Percentiles rank a stretch among this genome's conserved stretches.
Evolutionary conservation across 2,113 vertebrate species (phyloP).

Genomic region (Bubo scandiacus): DNA sequence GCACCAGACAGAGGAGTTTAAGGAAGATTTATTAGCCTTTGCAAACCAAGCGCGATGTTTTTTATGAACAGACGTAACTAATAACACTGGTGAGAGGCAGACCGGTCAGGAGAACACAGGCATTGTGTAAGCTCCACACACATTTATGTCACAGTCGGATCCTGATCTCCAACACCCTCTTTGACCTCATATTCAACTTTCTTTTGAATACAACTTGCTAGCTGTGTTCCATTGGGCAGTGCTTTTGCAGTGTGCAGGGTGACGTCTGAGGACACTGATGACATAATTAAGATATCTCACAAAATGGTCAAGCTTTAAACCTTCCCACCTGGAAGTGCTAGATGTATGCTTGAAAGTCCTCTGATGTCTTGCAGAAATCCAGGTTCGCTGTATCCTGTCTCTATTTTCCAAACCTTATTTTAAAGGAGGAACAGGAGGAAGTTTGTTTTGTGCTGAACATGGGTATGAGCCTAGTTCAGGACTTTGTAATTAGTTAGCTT

Average conservation of each 20-base stretch:
- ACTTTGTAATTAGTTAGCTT: background rate
- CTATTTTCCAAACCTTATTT: background rate
- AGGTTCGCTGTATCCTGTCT: background rate
- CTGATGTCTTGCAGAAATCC: background rate
- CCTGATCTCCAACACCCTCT: background rate
- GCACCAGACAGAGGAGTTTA: background rate
- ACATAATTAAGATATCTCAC: background rate
- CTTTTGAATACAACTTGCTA: background rate
- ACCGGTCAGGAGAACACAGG: background rate
- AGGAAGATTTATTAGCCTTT: background rate
- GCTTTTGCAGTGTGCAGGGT: background rate
- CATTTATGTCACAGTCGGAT: background rate
- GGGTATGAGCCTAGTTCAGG: background rate
- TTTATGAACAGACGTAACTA: fast-evolving
- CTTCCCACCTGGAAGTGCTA: background rate
- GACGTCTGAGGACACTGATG: background rate
- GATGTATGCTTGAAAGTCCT: background rate
- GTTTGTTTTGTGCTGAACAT: background rate
- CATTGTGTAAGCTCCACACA: background rate
- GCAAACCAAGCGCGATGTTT: background rate
- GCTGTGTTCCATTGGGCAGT: background rate
- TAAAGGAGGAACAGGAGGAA: background rate
- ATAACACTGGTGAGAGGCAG: background rate
- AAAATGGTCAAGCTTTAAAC: background rate
- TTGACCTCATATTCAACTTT: background rate